Conservation (phyloP, 2,888 invertebrate genomes). For the Meghimatium bilineatum region DNA sequence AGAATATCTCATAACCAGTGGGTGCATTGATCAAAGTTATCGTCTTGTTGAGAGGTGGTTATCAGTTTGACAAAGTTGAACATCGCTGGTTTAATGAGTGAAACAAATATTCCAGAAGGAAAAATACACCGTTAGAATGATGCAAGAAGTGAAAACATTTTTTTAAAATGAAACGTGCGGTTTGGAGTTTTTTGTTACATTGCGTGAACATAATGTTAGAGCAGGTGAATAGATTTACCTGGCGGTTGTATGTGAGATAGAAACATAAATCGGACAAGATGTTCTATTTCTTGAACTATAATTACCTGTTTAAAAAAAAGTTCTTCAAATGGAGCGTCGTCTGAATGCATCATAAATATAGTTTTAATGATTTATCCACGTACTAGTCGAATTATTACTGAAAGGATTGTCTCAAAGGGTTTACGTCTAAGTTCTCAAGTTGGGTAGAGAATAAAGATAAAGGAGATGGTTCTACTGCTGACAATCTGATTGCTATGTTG, state of each 20-base stretch:
- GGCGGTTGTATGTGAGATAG: background rate
- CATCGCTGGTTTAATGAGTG: no score
- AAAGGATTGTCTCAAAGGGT: background rate
- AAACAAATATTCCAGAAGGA: no score
- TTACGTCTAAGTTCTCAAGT: background rate
- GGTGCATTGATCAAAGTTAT: no score
- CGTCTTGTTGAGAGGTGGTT: no score
- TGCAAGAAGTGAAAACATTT: background rate
- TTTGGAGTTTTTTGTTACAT: background rate
- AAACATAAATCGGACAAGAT: background rate
- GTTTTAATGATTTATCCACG: background rate
- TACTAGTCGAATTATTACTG: background rate
- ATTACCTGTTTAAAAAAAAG: background rate
- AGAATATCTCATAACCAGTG: no score
- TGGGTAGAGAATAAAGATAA: background rate
- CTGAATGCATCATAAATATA: background rate
- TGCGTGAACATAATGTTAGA: background rate
- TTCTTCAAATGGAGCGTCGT: background rate
- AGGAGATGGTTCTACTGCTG: background rate
- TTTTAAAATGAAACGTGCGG: background rate
- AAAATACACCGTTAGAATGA: no score
- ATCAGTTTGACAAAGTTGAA: no score
- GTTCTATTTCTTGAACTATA: background rate
- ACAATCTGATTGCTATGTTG: background rate
- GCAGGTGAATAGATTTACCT: background rate